These are phyloP conservation scores for Malurus cyaneus DNA, from an alignment of 2,113 vertebrate genomes.

Conservation along the genomic window DNA sequence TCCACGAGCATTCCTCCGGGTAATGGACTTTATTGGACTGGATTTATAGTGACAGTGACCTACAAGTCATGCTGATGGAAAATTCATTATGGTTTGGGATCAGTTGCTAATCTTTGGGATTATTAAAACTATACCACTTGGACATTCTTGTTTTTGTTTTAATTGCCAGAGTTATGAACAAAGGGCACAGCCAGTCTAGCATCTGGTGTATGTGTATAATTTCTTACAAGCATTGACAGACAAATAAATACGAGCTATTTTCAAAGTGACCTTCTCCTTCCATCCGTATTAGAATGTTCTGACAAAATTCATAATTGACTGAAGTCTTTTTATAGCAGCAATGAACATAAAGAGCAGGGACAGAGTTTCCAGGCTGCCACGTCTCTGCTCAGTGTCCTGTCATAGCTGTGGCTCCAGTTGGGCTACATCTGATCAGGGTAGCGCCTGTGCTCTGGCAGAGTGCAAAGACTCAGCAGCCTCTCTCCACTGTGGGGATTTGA, in stretches of 20 bases:
- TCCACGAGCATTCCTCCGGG: background rate
- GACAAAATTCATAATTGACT: conserved; percentile 61
- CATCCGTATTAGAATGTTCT: conserved; percentile 30
- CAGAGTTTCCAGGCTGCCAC: conserved; percentile 42
- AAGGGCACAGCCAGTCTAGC: conserved; percentile 22
- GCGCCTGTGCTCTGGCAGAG: background rate
- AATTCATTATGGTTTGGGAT: conserved; percentile 61
- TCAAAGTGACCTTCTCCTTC: conserved; percentile 63
- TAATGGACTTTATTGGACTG: background rate
- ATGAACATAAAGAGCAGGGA: conserved; percentile 20
- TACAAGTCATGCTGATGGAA: conserved; percentile 46
- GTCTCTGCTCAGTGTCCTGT: background rate
- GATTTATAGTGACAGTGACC: conserved; percentile 21
- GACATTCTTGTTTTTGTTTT: conserved; percentile 53
- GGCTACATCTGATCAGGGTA: background rate
- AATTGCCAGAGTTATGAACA: conserved; percentile 38
- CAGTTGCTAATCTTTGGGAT: conserved; percentile 52
- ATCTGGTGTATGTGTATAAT: conserved; percentile 9
- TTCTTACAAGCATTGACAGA: conserved; percentile 18
- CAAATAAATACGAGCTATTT: conserved; percentile 46
- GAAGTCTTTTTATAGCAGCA: conserved; percentile 60
- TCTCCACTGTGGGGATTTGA: background rate
- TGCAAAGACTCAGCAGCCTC: background rate
- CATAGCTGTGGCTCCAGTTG: conserved; percentile 28
- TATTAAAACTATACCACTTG: conserved; percentile 39